phyloP scores from a whole-genome alignment of 1,140 invertebrate genomes.

The Drosophila repletoides region DNA sequence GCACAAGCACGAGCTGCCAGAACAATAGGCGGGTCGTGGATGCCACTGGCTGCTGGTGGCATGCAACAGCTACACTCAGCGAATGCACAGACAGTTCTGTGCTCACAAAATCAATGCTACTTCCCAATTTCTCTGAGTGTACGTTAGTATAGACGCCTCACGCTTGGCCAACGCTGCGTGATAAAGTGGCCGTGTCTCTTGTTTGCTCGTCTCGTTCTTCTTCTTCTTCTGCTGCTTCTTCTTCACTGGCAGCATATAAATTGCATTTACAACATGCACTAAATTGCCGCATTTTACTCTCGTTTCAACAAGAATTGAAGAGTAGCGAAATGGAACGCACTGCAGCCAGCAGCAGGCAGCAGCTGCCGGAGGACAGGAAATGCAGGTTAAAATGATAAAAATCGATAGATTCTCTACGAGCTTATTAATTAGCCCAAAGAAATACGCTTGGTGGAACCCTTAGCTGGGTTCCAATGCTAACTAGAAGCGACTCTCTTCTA shows the following conservation, averaged over 20 bases:
- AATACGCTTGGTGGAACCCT: not conserved
- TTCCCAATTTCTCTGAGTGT: no score
- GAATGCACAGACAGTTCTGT: no score
- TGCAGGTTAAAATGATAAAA: slow-evolving; percentile 49
- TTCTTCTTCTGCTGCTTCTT: slow-evolving; percentile 5
- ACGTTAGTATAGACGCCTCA: slow-evolving; percentile 42
- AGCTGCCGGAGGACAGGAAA: slow-evolving; percentile 51
- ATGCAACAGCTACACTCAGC: slow-evolving; percentile 34
- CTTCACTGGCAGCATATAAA: slow-evolving; percentile 57
- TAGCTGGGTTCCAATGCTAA: no score
- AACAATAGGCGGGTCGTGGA: slow-evolving; percentile 49
- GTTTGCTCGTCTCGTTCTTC: slow-evolving; percentile 22
- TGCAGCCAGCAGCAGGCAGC: no score
- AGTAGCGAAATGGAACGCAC: slow-evolving; percentile 62
- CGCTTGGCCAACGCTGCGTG: slow-evolving; percentile 76
- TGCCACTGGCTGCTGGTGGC: slow-evolving; percentile 43
- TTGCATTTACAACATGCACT: slow-evolving; percentile 41
- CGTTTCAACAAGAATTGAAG: slow-evolving; percentile 67
- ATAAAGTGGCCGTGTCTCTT: slow-evolving; percentile 73
- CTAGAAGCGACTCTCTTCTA: no score
- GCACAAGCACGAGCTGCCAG: slow-evolving; percentile 74
- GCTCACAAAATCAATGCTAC: no score
- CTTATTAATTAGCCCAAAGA: not conserved
- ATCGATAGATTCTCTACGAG: no score
- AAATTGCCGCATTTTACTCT: slow-evolving; percentile 77